Base-by-base conservation (phyloP, 2,888 invertebrate genomes). In the Cosmia pyralina region DNA sequence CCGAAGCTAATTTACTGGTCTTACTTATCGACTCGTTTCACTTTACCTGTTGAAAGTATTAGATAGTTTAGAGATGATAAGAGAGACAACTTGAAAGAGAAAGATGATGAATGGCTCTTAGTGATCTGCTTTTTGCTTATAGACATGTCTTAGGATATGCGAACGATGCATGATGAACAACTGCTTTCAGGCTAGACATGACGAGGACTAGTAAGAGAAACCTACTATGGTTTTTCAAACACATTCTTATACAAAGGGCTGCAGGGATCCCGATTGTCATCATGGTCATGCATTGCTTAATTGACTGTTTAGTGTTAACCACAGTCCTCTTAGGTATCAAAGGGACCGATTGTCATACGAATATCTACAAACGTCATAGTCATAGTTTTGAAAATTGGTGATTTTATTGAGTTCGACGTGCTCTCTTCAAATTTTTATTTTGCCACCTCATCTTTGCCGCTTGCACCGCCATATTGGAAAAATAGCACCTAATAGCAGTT, bases 1-100 rank as follows among this genome's bases (percentile, higher is more conserved):
- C 87, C 86, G 87, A 86, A 85, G 88, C 85, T 90, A 91, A 91
- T 90, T 91, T 91, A 84, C 85, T 81, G 84, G 87, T 84, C 72
- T 80, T 81, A 82, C 81, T 85, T 83, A 82, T 83, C 77, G 82
- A 81, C 70, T 82, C 79, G 80, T 85, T 87, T 85, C 71, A 75
- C 78, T 83, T 83, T 85, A 88, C 88, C 89, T 89, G 87, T 89
- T 90, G 84, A 87, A 87, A 79, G 76, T 83, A 77, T 79, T 69
- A 77, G 81, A 72, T 80, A 80, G 76, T 78, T 82, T 44, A 6
- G 53, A 38, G 38, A 62, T 22, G 53, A 57, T 81, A 79, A 70
- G 46, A 28, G 52, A 34, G 58, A 50, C 60, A 75, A 53, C 28
- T 82, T 72, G 22, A 38, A 41, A 28, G 28, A 28, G 28, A 28